Evolutionary conservation across 2,888 invertebrate species (phyloP).

Genomic region (Cantharis rustica): DNA sequence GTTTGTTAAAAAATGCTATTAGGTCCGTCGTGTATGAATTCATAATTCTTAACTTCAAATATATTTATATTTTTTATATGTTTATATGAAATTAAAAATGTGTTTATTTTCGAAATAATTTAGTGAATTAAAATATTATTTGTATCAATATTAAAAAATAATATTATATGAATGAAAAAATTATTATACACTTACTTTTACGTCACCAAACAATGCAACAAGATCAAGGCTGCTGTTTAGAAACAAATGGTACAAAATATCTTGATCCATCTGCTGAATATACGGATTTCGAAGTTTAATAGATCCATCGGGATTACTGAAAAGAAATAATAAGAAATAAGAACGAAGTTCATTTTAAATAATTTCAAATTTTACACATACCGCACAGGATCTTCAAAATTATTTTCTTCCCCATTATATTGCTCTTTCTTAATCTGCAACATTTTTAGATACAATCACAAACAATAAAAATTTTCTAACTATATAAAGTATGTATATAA

Average conservation of each 20-base stretch:
- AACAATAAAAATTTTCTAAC: background rate
- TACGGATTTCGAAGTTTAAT: constrained; percentile 86
- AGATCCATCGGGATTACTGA: constrained; percentile 83
- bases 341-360: no score
- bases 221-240: constrained; percentile 89
- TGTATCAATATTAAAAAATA: background rate
- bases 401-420: background rate
- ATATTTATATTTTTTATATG: no score
- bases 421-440: no score
- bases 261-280: constrained; percentile 91
- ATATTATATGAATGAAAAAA: background rate
- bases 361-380: background rate
- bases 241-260: constrained; percentile 91
- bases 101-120: no score
- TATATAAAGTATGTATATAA: no score
- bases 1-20: no score
- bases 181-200: constrained; percentile 74
- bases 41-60: no score
- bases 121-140: no score
- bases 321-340: constrained; percentile 37
- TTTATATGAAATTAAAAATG: no score
- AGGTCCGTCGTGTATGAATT: no score
- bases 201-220: constrained; percentile 93
- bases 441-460: background rate
- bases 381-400: background rate